A percentile compares a stretch with the other conserved stretches of the same genome.
These are phyloP conservation scores for Anneissia japonica DNA, from an alignment of 35 echinoderm and acorn worm species.

Conservation along the genomic window DNA sequence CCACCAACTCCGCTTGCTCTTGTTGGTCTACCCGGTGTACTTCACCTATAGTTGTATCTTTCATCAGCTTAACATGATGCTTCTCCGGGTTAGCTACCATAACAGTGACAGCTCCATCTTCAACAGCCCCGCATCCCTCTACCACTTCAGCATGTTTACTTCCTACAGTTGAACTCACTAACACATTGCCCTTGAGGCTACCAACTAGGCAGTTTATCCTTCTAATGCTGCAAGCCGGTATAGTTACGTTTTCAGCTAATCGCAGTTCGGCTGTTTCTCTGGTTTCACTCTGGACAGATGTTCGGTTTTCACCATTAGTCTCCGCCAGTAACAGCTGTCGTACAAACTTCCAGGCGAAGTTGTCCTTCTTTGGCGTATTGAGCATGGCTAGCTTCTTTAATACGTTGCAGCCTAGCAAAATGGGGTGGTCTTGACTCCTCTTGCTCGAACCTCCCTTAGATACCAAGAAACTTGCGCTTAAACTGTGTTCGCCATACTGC, in stretches of 20 bases:
- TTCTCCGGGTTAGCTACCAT: background rate
- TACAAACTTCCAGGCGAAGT: background rate
- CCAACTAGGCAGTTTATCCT: background rate
- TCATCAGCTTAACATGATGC: too few species aligned
- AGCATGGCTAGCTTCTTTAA: background rate
- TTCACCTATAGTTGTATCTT: too few species aligned
- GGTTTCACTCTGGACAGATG: background rate
- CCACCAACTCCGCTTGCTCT: too few species aligned
- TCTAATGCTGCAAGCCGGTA: background rate
- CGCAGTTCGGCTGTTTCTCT: background rate
- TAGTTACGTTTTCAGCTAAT: background rate
- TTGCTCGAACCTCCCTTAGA: background rate
- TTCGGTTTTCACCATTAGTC: background rate
- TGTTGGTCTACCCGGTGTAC: too few species aligned
- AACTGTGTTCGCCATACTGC: background rate
- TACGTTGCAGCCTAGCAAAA: constrained; percentile 24
- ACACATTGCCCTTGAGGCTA: constrained; percentile 19
- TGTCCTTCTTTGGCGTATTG: background rate
- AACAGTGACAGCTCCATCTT: background rate
- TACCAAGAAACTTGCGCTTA: background rate
- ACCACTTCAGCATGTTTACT: background rate
- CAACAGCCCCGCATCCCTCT: background rate
- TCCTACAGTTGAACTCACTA: background rate
- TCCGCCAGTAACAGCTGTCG: background rate
- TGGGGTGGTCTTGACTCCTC: background rate